Percentiles rank a stretch among this genome's conserved stretches.
Evolutionary conservation across 2,113 vertebrate genomes (phyloP).

Genomic region (Siniperca chuatsi): DNA sequence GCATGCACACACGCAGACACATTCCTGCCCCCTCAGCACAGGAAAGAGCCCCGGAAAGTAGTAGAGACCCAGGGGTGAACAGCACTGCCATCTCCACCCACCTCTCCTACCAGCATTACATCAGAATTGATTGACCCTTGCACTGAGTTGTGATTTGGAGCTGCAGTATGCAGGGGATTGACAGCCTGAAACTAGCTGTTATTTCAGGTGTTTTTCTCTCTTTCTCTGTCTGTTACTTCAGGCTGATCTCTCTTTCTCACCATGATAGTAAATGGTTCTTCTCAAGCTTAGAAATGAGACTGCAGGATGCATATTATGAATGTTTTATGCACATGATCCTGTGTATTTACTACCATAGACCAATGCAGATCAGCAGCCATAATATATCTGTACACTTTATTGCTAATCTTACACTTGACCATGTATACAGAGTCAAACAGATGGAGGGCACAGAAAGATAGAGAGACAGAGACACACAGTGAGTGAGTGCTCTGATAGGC

Average conservation of each 20-base stretch:
- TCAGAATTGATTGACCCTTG: conserved; percentile 82
- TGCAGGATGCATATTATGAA: conserved; percentile 3
- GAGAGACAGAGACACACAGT: conserved; percentile 57
- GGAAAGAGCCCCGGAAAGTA: conserved; percentile 70
- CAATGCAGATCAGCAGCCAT: conserved; percentile 1
- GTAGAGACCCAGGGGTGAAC: conserved; percentile 69
- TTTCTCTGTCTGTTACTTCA: conserved; percentile 38
- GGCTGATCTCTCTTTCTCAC: conserved; percentile 22
- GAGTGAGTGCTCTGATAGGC: conserved; percentile 70
- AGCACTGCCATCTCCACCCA: conserved; percentile 75
- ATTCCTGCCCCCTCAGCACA: conserved; percentile 67
- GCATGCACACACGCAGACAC: conserved; percentile 46
- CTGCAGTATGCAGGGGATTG: conserved; percentile 53
- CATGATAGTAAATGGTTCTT: neutral
- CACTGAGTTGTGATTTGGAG: conserved; percentile 53
- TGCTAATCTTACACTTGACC: conserved; percentile 38
- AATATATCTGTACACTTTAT: conserved; percentile 28
- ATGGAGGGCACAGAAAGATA: conserved; percentile 69
- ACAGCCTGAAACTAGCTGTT: conserved; percentile 65
- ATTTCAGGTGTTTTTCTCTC: conserved; percentile 71
- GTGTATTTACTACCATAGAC: conserved; percentile 5
- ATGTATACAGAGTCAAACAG: conserved; percentile 54
- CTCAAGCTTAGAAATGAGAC: neutral
- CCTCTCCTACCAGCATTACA: conserved; percentile 77
- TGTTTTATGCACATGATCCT: conserved; percentile 15